A percentile compares a stretch with the other conserved stretches of the same genome.
phyloP scores from a whole-genome alignment of 2,888 invertebrate genomes.

The Spodoptera picta region DNA sequence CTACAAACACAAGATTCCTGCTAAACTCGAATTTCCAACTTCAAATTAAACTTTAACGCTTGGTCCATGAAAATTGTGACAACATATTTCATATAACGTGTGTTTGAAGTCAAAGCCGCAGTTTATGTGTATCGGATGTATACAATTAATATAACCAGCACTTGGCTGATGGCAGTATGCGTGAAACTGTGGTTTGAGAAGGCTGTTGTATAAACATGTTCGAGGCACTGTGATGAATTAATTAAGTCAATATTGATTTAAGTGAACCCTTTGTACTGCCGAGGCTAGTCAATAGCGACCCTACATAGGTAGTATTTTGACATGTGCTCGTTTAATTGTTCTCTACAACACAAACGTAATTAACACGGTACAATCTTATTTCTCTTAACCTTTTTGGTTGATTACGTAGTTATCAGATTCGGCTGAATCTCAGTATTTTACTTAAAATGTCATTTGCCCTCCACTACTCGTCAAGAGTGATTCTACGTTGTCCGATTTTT shows the following conservation, averaged over 20 bases:
- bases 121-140: constrained; percentile 18
- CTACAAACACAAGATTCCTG: constrained; percentile 17
- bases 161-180: constrained; percentile 16
- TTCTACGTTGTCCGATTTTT: too few relatives aligned
- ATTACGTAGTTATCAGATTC: too few relatives aligned
- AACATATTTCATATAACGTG: constrained; percentile 23
- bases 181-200: constrained; percentile 35
- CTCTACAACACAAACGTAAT: not conserved
- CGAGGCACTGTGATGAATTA: constrained; percentile 60
- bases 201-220: constrained; percentile 53
- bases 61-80: constrained; percentile 25
- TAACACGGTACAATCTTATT: too few relatives aligned
- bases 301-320: constrained; percentile 28
- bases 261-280: constrained; percentile 28
- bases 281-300: constrained; percentile 29
- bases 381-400: too few relatives aligned
- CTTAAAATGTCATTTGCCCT: too few relatives aligned
- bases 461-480: too few relatives aligned
- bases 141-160: constrained; percentile 29
- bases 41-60: constrained; percentile 39
- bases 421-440: too few relatives aligned
- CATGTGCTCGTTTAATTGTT: constrained; percentile 12
- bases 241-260: constrained; percentile 68
- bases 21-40: constrained; percentile 26
- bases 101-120: constrained; percentile 8